Conservation (phyloP, 2,113 vertebrate genomes). For the Podarcis raffonei region DNA sequence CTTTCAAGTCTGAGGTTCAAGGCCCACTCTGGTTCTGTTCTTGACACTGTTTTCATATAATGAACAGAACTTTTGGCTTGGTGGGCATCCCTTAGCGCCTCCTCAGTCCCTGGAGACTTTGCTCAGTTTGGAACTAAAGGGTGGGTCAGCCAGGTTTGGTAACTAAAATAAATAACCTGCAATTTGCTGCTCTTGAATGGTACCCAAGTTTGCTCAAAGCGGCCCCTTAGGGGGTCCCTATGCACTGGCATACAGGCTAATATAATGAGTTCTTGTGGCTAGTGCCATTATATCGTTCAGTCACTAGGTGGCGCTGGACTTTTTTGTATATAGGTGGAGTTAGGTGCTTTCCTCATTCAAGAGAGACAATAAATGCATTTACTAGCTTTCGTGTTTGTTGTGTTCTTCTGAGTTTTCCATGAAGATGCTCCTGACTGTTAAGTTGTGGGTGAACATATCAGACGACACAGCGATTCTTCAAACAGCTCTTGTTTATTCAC, state of each 20-base stretch:
- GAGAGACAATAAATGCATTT: too few species aligned
- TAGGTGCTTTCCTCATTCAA: too few species aligned
- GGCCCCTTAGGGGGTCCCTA: neutral
- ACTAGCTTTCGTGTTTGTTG: too few species aligned
- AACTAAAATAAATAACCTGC: neutral
- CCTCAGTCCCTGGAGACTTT: neutral
- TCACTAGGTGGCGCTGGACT: too few species aligned
- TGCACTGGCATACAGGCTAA: neutral
- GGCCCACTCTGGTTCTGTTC: neutral
- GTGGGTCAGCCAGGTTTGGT: neutral
- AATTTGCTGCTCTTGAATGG: neutral
- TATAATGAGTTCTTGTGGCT: neutral
- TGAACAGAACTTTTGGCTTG: neutral
- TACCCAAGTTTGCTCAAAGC: neutral
- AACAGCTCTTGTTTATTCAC: too few species aligned
- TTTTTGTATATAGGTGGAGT: too few species aligned
- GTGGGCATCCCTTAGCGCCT: neutral
- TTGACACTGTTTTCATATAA: neutral
- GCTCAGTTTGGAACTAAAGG: neutral
- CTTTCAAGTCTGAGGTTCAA: neutral
- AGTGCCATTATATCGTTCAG: too few species aligned
- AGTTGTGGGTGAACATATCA: too few species aligned
- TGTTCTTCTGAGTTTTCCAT: too few species aligned
- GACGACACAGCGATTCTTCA: too few species aligned
- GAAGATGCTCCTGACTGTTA: neutral